Evolutionary conservation across 2,797 vertebrate species (phyloP), one percentile per base, ranked within the genome.

Genomic region (Rhynchotus rufescens): DNA sequence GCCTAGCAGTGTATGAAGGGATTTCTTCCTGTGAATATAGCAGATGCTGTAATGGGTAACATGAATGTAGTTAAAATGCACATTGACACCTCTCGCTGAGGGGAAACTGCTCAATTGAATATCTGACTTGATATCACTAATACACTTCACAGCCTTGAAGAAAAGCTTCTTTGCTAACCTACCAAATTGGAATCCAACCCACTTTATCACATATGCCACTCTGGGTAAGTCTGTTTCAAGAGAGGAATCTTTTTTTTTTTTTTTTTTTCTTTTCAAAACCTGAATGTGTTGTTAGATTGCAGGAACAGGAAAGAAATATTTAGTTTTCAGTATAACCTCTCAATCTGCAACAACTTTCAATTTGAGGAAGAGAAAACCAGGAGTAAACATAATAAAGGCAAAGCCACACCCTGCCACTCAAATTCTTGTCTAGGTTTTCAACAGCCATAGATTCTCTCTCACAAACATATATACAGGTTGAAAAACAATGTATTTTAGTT

Each of bases 61-160:
- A 77, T 86, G 87, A 96, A 95, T 94, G 95, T 80, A 91, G 71
- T 52, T 88, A 94, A 94, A 89, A 90, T 62, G 12, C 89, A 90
- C 80, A 93, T 79, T 96, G 91, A 94, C 90, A 97, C 66, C 73
- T 89, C 64, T 92, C 84, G 97, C 71, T 96, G 88, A 88, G 86
- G 87, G 87, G 93, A 96, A 97, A 95, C 81, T 96, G 92, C 86
- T 95, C 89, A 92, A 91, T 95, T 91, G 96, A 94, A 90, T 89
- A 88, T 96, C 93, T 95, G 94, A 96, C 84, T 88, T 96, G 90
- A 96, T 95, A 95, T 91, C 87, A 92, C 81, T 89, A 96, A 96
- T 96, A 84, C 66, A 86, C 96, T 95, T 94, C 88, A 91, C 30
- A 93, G 57, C 22, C 75, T 93, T 90, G 57, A 94, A 96, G 88